These are phyloP conservation scores for Alces alces DNA, from an alignment of 2,113 vertebrate genomes.

Conservation along the genomic window DNA sequence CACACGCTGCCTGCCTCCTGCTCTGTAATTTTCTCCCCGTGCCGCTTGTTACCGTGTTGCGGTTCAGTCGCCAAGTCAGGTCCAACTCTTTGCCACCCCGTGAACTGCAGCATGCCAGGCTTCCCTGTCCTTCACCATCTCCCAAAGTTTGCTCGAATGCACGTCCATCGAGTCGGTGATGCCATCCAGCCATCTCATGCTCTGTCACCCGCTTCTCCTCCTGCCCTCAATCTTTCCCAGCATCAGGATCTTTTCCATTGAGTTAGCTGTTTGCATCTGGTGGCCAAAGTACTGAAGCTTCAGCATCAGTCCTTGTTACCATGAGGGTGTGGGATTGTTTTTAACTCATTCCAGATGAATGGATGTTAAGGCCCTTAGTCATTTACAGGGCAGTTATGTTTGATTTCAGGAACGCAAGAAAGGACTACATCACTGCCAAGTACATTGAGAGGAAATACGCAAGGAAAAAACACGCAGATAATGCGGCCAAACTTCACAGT, in stretches of 20 bases:
- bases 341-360: background rate
- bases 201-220: background rate
- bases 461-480: constrained; percentile 81
- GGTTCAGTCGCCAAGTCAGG: background rate
- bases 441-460: constrained; percentile 93
- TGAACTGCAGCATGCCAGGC: background rate
- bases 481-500: constrained; percentile 80
- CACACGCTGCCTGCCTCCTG: background rate
- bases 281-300: background rate
- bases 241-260: background rate
- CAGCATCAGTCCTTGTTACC: background rate
- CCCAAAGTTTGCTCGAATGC: background rate
- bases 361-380: background rate
- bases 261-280: background rate
- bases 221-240: background rate
- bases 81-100: background rate
- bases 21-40: fast-evolving
- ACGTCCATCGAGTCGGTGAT: background rate
- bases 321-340: background rate
- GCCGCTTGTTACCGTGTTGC: background rate
- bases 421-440: constrained; percentile 97
- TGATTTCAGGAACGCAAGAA: constrained; percentile 90
- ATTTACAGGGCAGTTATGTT: background rate
- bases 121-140: background rate
- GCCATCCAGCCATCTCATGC: background rate